phyloP scores from a whole-genome alignment of 2,888 invertebrate genomes.

The Chaitophorus viminalis region DNA sequence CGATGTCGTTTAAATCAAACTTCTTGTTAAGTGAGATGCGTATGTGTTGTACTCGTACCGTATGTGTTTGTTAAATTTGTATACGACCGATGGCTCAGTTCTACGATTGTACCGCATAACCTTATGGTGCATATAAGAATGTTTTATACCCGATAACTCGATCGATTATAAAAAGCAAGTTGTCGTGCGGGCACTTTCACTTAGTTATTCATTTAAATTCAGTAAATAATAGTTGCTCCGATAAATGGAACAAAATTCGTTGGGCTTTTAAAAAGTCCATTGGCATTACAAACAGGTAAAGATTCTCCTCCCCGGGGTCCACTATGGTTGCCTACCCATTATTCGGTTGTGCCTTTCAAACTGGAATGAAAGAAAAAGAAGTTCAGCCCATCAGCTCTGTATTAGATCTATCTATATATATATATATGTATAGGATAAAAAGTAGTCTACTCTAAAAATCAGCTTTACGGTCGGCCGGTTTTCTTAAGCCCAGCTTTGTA shows the following conservation, averaged over 20 bases:
- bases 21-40: neutral
- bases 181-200: constrained; percentile 5
- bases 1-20: constrained; percentile 37
- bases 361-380: constrained; percentile 48
- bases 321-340: constrained; percentile 17
- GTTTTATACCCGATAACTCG: neutral
- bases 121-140: neutral
- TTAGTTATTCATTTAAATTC: constrained; percentile 32
- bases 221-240: constrained; percentile 43
- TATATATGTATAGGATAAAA: constrained; percentile 52
- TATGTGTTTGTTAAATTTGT: constrained; percentile 38
- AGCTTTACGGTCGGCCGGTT: constrained; percentile 60
- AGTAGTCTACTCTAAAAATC: constrained; percentile 61
- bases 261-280: constrained; percentile 46
- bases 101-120: neutral
- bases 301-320: constrained; percentile 22
- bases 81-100: neutral
- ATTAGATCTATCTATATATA: constrained; percentile 29
- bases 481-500: constrained; percentile 60
- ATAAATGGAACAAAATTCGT: constrained; percentile 32
- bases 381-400: constrained; percentile 53
- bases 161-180: constrained; percentile 20
- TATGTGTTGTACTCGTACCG: neutral
- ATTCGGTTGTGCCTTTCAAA: constrained; percentile 56
- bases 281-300: constrained; percentile 47